Evolutionary conservation across 53 echinoderm and acorn worm genomes (phyloP).

Genomic region (Luidia sarsii): DNA sequence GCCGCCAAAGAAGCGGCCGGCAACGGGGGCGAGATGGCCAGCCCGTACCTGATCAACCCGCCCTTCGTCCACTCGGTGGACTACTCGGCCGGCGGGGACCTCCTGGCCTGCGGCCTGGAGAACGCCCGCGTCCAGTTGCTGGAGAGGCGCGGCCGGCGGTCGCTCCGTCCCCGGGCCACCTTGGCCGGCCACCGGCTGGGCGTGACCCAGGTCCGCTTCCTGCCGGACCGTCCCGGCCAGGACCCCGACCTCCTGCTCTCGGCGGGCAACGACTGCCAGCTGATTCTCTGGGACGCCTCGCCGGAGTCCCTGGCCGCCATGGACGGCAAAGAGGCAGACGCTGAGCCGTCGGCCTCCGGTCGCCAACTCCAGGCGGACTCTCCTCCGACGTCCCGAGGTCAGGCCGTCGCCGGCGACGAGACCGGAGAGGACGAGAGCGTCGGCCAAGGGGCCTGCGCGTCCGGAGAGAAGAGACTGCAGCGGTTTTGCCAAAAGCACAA

Average conservation of each 20-base stretch:
- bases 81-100: constrained; percentile 13
- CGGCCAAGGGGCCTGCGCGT: background rate
- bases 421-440: background rate
- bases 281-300: constrained; percentile 53
- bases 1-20: background rate
- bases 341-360: background rate
- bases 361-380: too few relatives aligned
- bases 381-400: too few relatives aligned
- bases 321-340: background rate
- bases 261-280: constrained; percentile 65
- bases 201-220: constrained; percentile 58
- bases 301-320: background rate
- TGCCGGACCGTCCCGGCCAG: constrained; percentile 8
- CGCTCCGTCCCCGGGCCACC: background rate
- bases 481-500: constrained; percentile 20
- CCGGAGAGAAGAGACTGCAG: background rate
- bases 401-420: too few relatives aligned
- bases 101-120: constrained; percentile 58
- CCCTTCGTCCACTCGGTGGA: constrained; percentile 63
- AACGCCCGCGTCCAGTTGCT: constrained; percentile 56
- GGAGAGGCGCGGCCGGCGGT: constrained; percentile 36
- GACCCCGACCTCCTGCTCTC: constrained; percentile 30
- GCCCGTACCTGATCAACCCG: constrained; percentile 61
- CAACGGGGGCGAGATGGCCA: background rate
- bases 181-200: constrained; percentile 57